A percentile compares a stretch with the other conserved stretches of the same genome.
Evolutionary conservation across 2,888 invertebrate genomes (phyloP).

Genomic region (Tridacna gigas): DNA sequence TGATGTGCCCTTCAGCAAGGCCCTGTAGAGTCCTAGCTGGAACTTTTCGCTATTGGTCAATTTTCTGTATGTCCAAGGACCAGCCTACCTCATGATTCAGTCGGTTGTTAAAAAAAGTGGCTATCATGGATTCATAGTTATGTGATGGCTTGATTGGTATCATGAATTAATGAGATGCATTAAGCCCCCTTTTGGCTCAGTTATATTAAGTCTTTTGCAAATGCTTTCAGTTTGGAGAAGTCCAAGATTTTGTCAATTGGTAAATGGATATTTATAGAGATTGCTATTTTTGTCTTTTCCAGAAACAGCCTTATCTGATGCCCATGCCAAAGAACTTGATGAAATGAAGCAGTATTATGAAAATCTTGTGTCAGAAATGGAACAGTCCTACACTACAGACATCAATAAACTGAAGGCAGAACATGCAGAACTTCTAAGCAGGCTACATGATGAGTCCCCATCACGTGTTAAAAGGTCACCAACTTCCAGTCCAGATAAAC

Average conservation of each 20-base stretch:
- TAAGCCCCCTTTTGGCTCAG: not conserved
- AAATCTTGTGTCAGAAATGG: slow-evolving; percentile 67
- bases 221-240: not conserved
- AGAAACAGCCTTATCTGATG: slow-evolving; percentile 47
- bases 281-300: slow-evolving; percentile 4
- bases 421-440: slow-evolving; percentile 49
- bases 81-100: too few relatives aligned
- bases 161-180: too few relatives aligned
- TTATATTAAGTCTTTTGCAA: not conserved
- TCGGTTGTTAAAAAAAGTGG: too few relatives aligned
- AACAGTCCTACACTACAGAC: slow-evolving; percentile 64
- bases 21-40: too few relatives aligned
- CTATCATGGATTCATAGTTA: too few relatives aligned
- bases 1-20: too few relatives aligned
- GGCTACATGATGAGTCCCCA: slow-evolving; percentile 48
- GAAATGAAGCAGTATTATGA: slow-evolving; percentile 72
- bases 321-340: slow-evolving; percentile 66
- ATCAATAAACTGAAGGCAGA: slow-evolving; percentile 62
- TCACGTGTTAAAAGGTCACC: slow-evolving; percentile 29
- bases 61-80: too few relatives aligned
- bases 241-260: not conserved
- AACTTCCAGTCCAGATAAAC: slow-evolving; percentile 46
- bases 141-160: too few relatives aligned
- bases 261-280: not conserved
- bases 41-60: too few relatives aligned